Conservation (phyloP, 2,888 invertebrate genomes). For the Eucera pruinosa region DNA sequence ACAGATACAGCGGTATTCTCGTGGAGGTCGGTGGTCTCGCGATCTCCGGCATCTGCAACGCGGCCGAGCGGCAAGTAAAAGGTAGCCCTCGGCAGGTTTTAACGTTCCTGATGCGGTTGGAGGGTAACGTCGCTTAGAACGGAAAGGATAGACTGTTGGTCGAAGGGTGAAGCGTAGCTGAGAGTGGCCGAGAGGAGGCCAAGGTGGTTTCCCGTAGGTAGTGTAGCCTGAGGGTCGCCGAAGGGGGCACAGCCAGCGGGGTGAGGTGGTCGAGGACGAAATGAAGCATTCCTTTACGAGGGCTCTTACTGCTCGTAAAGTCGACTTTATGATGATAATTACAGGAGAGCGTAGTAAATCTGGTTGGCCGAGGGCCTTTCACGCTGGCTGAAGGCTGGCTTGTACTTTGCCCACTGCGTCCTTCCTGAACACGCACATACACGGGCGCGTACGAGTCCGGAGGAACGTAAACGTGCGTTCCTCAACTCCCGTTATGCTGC, state of each 20-base stretch:
- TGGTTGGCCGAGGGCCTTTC: conserved; percentile 76
- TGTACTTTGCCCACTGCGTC: conserved; percentile 63
- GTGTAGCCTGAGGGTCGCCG: conserved; percentile 63
- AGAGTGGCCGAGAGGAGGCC: conserved; percentile 64
- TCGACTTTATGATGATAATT: conserved; percentile 85
- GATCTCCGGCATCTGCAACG: conserved; percentile 39
- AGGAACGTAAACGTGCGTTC: conserved; percentile 71
- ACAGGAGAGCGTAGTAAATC: conserved; percentile 84
- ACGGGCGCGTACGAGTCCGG: conserved; percentile 39
- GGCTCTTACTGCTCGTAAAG: conserved; percentile 84
- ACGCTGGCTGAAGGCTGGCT: conserved; percentile 58
- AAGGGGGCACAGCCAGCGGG: conserved; percentile 34
- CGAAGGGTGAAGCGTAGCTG: conserved; percentile 43
- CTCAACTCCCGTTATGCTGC: conserved; percentile 63
- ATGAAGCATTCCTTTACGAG: conserved; percentile 85
- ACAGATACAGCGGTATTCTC: background rate
- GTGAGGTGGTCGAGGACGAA: conserved; percentile 73
- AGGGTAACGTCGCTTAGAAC: conserved; percentile 44
- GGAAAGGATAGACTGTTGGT: conserved; percentile 37
- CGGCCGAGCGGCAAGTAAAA: conserved; percentile 50
- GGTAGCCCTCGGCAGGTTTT: conserved; percentile 64
- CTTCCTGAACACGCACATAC: conserved; percentile 57
- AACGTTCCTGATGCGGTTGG: conserved; percentile 64
- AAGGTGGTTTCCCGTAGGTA: conserved; percentile 73
- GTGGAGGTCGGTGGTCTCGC: background rate